A percentile compares a stretch with the other conserved stretches of the same genome.
These are phyloP conservation scores for Atractosteus spatula DNA, from an alignment of 2,113 vertebrate species.

Conservation along the genomic window DNA sequence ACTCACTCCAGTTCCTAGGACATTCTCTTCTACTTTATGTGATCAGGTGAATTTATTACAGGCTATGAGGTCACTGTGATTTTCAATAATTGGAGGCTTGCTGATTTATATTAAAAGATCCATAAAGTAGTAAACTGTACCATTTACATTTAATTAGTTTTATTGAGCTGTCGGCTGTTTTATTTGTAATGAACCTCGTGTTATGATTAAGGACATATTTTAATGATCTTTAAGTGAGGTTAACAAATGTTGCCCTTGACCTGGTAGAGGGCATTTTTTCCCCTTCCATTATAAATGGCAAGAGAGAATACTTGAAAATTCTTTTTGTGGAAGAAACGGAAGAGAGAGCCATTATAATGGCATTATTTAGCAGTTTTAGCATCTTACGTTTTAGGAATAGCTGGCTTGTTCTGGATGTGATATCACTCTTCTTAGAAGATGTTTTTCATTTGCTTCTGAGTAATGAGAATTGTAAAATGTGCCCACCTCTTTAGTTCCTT, in stretches of 20 bases:
- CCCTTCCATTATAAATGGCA: constrained; percentile 61
- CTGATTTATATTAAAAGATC: constrained; percentile 84
- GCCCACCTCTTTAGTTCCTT: background rate
- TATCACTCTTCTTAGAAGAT: background rate
- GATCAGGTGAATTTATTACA: constrained; percentile 83
- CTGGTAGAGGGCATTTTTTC: constrained; percentile 66
- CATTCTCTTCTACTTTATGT: constrained; percentile 53
- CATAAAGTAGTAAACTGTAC: constrained; percentile 79
- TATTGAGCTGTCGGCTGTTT: constrained; percentile 82
- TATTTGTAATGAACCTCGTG: constrained; percentile 79
- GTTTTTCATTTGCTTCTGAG: constrained; percentile 1
- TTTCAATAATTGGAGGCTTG: constrained; percentile 81
- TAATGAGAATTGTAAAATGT: background rate
- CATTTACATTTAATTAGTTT: constrained; percentile 93
- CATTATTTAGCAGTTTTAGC: constrained; percentile 47
- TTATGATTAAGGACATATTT: constrained; percentile 85
- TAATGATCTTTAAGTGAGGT: constrained; percentile 83
- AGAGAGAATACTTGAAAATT: constrained; percentile 57
- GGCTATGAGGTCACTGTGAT: constrained; percentile 75
- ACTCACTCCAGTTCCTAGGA: constrained; percentile 22
- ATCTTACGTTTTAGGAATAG: constrained; percentile 43
- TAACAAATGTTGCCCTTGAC: constrained; percentile 86
- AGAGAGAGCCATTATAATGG: constrained; percentile 59
- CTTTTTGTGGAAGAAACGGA: constrained; percentile 49
- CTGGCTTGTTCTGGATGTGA: background rate